A percentile compares a stretch with the other conserved stretches of the same genome.
Conservation (phyloP, 2,888 invertebrate species). For the Amblyjoppa fuscipennis region DNA sequence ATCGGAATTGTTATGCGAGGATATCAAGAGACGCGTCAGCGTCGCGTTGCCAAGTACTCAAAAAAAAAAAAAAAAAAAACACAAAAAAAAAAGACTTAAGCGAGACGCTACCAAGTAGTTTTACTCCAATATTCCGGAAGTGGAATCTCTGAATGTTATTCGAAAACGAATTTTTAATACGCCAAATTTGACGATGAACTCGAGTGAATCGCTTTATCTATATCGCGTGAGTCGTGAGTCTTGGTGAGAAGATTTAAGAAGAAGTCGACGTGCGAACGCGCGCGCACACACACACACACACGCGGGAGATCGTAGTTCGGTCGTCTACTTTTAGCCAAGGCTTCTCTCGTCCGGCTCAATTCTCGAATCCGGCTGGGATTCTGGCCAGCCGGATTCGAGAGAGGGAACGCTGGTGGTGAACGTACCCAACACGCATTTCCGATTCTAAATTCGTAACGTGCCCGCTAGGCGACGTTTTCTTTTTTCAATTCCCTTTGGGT, state of each 20-base stretch:
- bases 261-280: slow-evolving; percentile 29
- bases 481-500: slow-evolving; percentile 55
- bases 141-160: too few species aligned
- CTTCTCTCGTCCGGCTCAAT: slow-evolving; percentile 66
- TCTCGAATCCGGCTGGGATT: slow-evolving; percentile 78
- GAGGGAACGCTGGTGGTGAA: slow-evolving; percentile 74
- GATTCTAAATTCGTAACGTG: slow-evolving; percentile 81
- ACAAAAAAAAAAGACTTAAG: too few species aligned
- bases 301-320: slow-evolving; percentile 33
- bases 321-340: slow-evolving; percentile 84
- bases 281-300: slow-evolving; percentile 46
- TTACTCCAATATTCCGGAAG: too few species aligned
- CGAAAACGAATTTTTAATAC: background rate
- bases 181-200: slow-evolving; percentile 35
- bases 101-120: too few species aligned
- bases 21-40: too few species aligned
- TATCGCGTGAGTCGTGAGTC: slow-evolving; percentile 27
- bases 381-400: slow-evolving; percentile 74
- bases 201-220: slow-evolving; percentile 8
- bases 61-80: too few species aligned
- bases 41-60: too few species aligned
- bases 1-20: background rate
- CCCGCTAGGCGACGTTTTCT: slow-evolving; percentile 57
- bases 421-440: slow-evolving; percentile 81
- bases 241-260: slow-evolving; percentile 58